A percentile compares a stretch with the other conserved stretches of the same genome.
Evolutionary conservation across 2,113 vertebrate species (phyloP).

Genomic region (Orthonyx spaldingii): DNA sequence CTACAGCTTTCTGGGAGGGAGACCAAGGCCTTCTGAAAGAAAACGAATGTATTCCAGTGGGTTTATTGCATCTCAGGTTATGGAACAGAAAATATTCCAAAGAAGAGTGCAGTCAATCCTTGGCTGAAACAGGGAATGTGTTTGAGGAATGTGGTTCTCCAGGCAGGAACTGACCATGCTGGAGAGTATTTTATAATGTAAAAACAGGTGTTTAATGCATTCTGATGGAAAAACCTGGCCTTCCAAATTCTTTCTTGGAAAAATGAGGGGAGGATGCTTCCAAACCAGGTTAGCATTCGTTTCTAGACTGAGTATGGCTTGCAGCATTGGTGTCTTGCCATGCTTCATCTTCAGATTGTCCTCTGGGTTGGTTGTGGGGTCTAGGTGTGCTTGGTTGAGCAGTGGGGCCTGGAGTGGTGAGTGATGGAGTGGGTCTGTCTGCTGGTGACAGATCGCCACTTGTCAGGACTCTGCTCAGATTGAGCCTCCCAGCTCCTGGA

Average conservation of each 20-base stretch:
- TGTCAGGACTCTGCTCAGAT: neutral
- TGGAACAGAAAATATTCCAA: neutral
- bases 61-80: neutral
- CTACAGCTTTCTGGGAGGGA: neutral
- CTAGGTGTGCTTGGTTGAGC: too few relatives aligned
- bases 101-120: neutral
- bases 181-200: neutral
- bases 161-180: neutral
- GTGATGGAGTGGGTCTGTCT: neutral
- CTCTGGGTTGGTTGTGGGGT: neutral
- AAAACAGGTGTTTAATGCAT: neutral
- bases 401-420: neutral
- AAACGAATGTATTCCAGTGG: neutral
- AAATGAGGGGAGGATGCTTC: neutral
- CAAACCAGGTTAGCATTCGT: neutral
- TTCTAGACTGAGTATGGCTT: neutral
- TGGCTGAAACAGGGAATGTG: neutral
- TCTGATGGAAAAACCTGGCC: neutral
- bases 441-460: fast-evolving
- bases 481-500: neutral
- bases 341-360: neutral
- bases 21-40: neutral
- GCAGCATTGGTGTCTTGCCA: neutral
- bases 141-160: neutral
- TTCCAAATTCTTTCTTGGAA: neutral